Conservation (phyloP, 1,140 invertebrate genomes). For the Nixonia krombeini region DNA sequence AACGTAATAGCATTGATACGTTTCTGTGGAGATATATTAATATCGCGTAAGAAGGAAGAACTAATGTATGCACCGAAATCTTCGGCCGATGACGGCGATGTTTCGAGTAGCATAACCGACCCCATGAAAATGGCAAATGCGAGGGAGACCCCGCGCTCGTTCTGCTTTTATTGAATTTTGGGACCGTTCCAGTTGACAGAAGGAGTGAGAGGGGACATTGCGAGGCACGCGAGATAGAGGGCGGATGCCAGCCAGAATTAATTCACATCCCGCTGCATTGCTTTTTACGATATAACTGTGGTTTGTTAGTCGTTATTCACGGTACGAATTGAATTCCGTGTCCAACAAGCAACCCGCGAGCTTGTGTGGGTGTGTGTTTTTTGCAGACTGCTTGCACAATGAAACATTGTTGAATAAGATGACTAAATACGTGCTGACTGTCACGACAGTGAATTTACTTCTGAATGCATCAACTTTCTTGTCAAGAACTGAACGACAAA, state of each 20-base stretch:
- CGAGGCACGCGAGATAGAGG: constrained; percentile 44
- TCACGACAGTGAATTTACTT: constrained; percentile 44
- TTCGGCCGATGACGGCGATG: no score
- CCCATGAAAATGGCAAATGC: constrained; percentile 33
- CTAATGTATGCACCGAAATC: no score
- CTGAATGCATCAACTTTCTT: constrained; percentile 35
- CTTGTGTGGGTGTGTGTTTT: constrained; percentile 41
- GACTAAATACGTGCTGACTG: constrained; percentile 49
- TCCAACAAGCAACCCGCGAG: constrained; percentile 32
- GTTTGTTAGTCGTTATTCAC: constrained; percentile 73
- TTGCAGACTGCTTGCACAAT: constrained; percentile 49
- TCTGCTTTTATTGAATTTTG: constrained; percentile 71
- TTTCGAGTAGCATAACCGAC: constrained; percentile 27
- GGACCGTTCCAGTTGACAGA: constrained; percentile 64
- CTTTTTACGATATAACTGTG: constrained; percentile 72
- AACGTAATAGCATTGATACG: no score
- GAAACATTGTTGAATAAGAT: constrained; percentile 55
- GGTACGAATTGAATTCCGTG: constrained; percentile 65
- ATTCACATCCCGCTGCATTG: constrained; percentile 70
- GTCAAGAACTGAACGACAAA: constrained; percentile 37
- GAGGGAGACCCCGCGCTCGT: constrained; percentile 60
- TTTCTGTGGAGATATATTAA: no score
- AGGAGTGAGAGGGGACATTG: constrained; percentile 35
- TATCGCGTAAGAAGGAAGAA: no score
- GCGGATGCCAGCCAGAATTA: constrained; percentile 66